Conservation (phyloP, 1,140 invertebrate genomes). For the Diorhabda elongata region DNA sequence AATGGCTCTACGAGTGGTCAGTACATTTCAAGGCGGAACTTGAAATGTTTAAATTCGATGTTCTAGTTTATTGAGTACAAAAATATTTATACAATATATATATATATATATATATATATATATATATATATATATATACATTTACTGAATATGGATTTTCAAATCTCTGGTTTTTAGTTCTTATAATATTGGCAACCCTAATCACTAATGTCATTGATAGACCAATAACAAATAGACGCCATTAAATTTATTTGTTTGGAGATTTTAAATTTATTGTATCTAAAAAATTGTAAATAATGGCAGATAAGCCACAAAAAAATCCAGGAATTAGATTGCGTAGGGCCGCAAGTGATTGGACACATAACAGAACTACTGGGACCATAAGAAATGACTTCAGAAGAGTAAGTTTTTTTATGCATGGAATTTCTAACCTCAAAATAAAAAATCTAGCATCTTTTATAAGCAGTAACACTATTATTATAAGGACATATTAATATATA, state of each 20-base stretch:
- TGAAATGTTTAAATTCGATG: too few relatives aligned
- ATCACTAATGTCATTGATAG: not conserved
- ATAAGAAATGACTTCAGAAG: slow-evolving; percentile 15
- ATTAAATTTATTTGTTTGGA: not conserved
- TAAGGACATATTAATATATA: too few relatives aligned
- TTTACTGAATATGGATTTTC: too few relatives aligned
- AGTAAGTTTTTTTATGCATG: not conserved
- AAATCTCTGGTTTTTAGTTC: not conserved
- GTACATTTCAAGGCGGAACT: too few relatives aligned
- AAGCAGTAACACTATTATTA: too few relatives aligned
- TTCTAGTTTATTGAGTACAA: too few relatives aligned
- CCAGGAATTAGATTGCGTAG: not conserved
- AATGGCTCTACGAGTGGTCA: too few relatives aligned
- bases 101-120: too few relatives aligned
- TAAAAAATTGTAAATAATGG: not conserved
- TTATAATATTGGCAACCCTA: not conserved
- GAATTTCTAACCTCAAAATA: slow-evolving; percentile 5
- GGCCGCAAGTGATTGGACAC: slow-evolving; percentile 14
- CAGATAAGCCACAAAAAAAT: not conserved
- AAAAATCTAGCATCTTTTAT: not conserved
- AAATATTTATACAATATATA: too few relatives aligned
- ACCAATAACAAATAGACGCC: not conserved
- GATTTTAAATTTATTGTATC: not conserved
- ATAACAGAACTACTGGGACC: not conserved
- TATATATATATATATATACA: too few relatives aligned